Percentiles rank a stretch among this genome's conserved stretches.
phyloP scores from a whole-genome alignment of 2,113 vertebrate genomes.

The Lepus europaeus region DNA sequence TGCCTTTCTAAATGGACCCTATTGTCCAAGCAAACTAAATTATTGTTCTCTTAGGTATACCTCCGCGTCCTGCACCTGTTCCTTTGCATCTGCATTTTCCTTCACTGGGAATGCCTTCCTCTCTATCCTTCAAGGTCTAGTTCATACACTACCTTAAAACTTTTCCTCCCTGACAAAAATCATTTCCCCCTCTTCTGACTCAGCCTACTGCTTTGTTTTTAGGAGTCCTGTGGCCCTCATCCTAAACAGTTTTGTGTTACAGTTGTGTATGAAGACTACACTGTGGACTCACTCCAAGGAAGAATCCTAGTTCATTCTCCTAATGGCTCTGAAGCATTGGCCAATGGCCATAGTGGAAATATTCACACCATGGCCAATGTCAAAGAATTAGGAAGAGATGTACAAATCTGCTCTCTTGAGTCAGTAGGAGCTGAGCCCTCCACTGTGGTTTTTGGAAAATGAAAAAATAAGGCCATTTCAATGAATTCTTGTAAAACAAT shows the following conservation, averaged over 20 bases:
- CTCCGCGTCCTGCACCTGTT: background rate
- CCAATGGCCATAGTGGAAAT: background rate
- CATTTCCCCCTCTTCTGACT: background rate
- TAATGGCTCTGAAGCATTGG: background rate
- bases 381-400: background rate
- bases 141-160: background rate
- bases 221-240: background rate
- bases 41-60: background rate
- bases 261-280: background rate
- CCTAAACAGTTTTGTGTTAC: background rate
- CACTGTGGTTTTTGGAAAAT: background rate
- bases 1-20: background rate
- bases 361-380: background rate
- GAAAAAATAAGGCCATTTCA: background rate
- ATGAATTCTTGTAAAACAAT: background rate
- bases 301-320: background rate
- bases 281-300: background rate
- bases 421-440: fast-evolving
- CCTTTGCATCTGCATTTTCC: background rate
- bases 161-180: background rate
- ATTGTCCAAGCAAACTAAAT: background rate
- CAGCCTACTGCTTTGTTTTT: background rate
- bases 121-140: background rate
- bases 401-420: background rate
- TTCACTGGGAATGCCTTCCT: background rate